These are phyloP conservation scores for Glaucopsyche alexis DNA, from an alignment of 2,888 invertebrate genomes.

Conservation along the genomic window DNA sequence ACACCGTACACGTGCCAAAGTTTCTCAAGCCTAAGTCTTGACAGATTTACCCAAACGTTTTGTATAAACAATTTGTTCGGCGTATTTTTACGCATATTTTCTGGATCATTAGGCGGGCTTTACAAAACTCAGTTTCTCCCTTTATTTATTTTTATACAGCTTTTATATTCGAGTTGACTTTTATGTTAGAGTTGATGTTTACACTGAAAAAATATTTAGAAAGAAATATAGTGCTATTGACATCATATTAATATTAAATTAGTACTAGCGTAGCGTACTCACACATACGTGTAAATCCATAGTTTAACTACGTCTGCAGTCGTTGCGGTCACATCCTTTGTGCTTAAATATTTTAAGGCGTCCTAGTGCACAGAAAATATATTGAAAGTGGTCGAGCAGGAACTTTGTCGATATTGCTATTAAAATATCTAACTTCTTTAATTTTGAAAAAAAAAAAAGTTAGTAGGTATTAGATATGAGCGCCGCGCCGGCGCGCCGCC, in stretches of 20 bases:
- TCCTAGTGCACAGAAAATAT: no score
- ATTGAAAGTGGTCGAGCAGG: no score
- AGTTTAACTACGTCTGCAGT: no score
- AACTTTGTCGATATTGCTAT: no score
- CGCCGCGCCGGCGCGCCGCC: no score
- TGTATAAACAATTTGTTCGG: constrained; percentile 15
- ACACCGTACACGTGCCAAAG: background rate
- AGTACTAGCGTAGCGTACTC: no score
- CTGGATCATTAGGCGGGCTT: constrained; percentile 19
- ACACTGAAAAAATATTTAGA: background rate
- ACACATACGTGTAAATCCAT: no score
- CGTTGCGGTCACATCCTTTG: no score
- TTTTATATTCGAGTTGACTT: background rate
- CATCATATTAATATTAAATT: background rate
- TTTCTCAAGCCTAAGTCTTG: background rate
- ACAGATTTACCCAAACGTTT: constrained; percentile 12
- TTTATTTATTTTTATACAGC: background rate
- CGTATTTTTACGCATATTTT: constrained; percentile 15
- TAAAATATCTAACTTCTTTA: no score
- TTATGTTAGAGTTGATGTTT: background rate
- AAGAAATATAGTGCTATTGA: background rate
- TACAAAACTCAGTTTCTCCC: background rate
- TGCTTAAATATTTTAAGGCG: no score
- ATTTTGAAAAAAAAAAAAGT: no score
- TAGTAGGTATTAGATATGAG: no score